Percentiles rank a stretch among this genome's conserved stretches.
These are phyloP conservation scores for Creontiades dilutus DNA, from an alignment of 2,888 invertebrate genomes.

Conservation along the genomic window DNA sequence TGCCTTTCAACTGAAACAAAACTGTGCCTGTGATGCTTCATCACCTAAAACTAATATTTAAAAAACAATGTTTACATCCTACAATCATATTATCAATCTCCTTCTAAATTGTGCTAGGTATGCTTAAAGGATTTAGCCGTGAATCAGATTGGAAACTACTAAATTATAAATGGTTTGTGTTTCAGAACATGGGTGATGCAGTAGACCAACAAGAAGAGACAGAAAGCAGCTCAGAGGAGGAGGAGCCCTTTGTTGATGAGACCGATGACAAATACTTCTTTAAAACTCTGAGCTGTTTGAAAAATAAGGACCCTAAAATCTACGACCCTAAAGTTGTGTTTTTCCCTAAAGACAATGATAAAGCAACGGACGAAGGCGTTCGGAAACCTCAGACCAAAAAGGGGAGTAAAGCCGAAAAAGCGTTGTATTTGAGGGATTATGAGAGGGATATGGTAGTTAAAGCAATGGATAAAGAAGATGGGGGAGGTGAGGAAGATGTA, in stretches of 20 bases:
- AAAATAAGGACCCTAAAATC: slow-evolving; percentile 92
- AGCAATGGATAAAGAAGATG: slow-evolving; percentile 76
- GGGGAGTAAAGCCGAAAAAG: slow-evolving; percentile 78
- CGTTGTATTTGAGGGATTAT: slow-evolving; percentile 87
- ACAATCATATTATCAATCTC: too few species aligned
- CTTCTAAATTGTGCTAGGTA: too few species aligned
- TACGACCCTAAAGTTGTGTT: slow-evolving; percentile 88
- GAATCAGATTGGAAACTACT: background rate
- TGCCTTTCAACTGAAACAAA: too few species aligned
- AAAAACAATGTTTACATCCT: too few species aligned
- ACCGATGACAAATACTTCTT: slow-evolving; percentile 87
- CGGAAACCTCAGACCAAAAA: slow-evolving; percentile 77
- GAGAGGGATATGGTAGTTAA: slow-evolving; percentile 83
- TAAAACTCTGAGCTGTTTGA: slow-evolving; percentile 90
- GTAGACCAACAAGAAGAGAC: slow-evolving; percentile 49
- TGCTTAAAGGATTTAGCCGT: too few species aligned
- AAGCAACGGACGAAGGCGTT: slow-evolving; percentile 74
- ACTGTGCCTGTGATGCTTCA: too few species aligned
- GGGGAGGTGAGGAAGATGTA: slow-evolving; percentile 69
- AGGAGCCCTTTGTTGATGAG: slow-evolving; percentile 70
- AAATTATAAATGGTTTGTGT: background rate
- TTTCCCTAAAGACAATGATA: slow-evolving; percentile 79
- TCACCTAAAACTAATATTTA: too few species aligned
- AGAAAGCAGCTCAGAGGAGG: slow-evolving; percentile 68
- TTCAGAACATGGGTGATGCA: slow-evolving; percentile 37